A percentile compares a stretch with the other conserved stretches of the same genome.
These are phyloP conservation scores for Ceratina calcarata DNA, from an alignment of 1,140 invertebrate genomes.

Conservation along the genomic window DNA sequence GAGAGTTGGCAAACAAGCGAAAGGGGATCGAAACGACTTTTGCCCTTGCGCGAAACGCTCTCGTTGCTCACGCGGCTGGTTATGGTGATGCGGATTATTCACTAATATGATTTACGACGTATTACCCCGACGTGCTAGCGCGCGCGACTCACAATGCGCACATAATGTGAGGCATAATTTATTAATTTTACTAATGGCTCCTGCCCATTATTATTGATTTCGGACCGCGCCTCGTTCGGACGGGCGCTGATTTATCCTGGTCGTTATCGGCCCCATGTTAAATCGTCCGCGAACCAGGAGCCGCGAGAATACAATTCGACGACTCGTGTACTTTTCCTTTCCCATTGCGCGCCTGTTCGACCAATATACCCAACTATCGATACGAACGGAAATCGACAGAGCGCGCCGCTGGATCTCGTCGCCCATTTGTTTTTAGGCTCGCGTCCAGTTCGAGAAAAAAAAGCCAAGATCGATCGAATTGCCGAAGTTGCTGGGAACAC, in stretches of 20 bases:
- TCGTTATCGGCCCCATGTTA: conserved; percentile 74
- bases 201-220: conserved; percentile 82
- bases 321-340: conserved; percentile 63
- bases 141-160: conserved; percentile 78
- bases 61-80: conserved; percentile 68
- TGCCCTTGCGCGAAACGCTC: conserved; percentile 60
- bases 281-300: conserved; percentile 71
- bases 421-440: background rate
- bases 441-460: background rate
- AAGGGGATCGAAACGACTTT: conserved; percentile 56
- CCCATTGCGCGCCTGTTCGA: conserved; percentile 35
- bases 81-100: conserved; percentile 81
- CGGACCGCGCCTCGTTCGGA: conserved; percentile 75
- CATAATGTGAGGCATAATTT: conserved; percentile 81
- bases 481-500: background rate
- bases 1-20: background rate
- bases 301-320: conserved; percentile 65
- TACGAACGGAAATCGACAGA: conserved; percentile 28
- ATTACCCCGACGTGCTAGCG: conserved; percentile 73
- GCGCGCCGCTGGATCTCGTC: background rate
- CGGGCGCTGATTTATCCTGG: conserved; percentile 75
- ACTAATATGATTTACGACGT: conserved; percentile 81
- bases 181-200: conserved; percentile 82
- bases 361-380: conserved; percentile 17
- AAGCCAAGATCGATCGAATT: conserved; percentile 1